Evolutionary conservation across 2,113 vertebrate species (phyloP).

Genomic region (Clarias magur): DNA sequence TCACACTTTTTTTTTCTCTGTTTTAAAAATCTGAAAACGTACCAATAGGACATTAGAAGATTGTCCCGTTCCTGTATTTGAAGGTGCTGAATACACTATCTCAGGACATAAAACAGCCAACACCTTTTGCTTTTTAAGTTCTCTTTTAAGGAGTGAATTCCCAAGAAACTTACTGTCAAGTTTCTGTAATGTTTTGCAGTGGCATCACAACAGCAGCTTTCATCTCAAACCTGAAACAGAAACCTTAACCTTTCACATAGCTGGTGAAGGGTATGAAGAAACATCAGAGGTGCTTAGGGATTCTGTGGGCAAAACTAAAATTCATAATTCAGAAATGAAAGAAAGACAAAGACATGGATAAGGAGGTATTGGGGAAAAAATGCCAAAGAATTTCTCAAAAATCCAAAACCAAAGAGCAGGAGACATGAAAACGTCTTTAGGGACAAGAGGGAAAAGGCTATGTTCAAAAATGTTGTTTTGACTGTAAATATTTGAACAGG

Average conservation of each 20-base stretch:
- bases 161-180: background rate
- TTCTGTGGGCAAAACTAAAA: background rate
- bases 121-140: background rate
- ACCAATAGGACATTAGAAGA: background rate
- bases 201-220: background rate
- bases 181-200: background rate
- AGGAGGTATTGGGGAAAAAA: background rate
- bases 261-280: background rate
- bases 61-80: background rate
- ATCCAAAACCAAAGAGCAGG: background rate
- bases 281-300: background rate
- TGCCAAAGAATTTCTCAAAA: background rate
- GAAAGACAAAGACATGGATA: background rate
- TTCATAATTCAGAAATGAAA: background rate
- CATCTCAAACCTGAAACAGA: background rate
- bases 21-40: background rate
- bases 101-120: background rate
- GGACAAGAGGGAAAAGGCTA: background rate
- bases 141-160: background rate
- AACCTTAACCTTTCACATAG: background rate
- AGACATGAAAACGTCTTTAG: background rate
- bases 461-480: background rate
- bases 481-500: background rate
- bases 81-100: background rate
- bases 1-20: background rate